These are phyloP conservation scores for Drosophila neoperkinsi DNA, from an alignment of 2,888 invertebrate genomes.

Conservation along the genomic window DNA sequence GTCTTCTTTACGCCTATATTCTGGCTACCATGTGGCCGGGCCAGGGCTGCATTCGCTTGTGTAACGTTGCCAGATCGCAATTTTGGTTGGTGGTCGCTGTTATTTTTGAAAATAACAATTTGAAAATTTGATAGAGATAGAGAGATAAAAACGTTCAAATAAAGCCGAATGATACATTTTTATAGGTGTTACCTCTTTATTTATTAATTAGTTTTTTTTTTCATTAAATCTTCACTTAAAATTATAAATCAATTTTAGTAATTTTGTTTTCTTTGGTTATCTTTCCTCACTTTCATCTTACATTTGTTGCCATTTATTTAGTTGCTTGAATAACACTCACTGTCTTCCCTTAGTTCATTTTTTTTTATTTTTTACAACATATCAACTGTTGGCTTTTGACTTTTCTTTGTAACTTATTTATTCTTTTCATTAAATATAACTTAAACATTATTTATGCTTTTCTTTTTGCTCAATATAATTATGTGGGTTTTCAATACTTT, in stretches of 20 bases:
- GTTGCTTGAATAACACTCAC: constrained; percentile 62
- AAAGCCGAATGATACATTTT: constrained; percentile 49
- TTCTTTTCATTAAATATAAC: constrained; percentile 71
- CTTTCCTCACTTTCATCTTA: constrained; percentile 43
- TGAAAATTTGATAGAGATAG: too few relatives aligned
- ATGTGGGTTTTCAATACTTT: constrained; percentile 63
- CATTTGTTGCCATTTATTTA: constrained; percentile 55
- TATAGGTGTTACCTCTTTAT: constrained; percentile 76
- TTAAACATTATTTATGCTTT: constrained; percentile 70
- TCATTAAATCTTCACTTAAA: constrained; percentile 69
- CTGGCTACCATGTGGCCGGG: constrained; percentile 43
- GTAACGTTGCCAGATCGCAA: constrained; percentile 34
- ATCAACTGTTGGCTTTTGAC: constrained; percentile 80
- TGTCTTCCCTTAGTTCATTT: constrained; percentile 50
- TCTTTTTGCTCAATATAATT: constrained; percentile 50
- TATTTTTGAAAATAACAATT: background rate
- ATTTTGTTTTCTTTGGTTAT: constrained; percentile 64
- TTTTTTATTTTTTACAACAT: constrained; percentile 68
- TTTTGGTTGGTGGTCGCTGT: constrained; percentile 6
- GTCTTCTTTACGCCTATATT: constrained; percentile 24
- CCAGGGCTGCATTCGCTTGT: constrained; percentile 30
- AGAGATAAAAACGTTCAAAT: background rate
- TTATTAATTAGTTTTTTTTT: constrained; percentile 72
- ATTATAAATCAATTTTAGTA: constrained; percentile 71
- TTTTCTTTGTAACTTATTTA: constrained; percentile 70